Conservation (phyloP, 2,888 invertebrate species). For the Carterocephalus palaemon region DNA sequence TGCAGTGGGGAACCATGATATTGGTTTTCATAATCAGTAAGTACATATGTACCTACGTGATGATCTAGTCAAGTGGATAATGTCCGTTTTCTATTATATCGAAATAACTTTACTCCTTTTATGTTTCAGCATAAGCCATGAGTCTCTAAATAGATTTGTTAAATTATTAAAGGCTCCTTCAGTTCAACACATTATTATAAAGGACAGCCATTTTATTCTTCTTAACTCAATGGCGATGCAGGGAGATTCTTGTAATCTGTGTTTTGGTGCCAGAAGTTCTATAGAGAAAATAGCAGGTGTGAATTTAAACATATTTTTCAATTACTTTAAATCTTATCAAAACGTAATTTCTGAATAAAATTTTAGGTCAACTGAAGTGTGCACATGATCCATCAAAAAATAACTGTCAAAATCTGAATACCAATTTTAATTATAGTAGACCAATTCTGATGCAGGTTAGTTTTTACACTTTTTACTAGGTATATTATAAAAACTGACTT, state of each 20-base stretch:
- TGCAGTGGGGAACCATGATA: slow-evolving; percentile 96
- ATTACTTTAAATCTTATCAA: no score
- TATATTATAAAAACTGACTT: no score
- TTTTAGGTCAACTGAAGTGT: slow-evolving; percentile 57
- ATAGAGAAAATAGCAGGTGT: slow-evolving; percentile 81
- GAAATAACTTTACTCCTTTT: no score
- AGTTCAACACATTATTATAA: slow-evolving; percentile 84
- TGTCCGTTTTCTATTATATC: no score
- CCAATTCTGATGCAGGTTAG: slow-evolving; percentile 88
- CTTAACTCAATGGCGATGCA: slow-evolving; percentile 98
- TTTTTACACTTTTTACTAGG: background rate
- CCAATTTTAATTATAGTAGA: slow-evolving; percentile 81
- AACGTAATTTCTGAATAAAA: no score
- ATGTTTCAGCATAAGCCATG: slow-evolving; percentile 67
- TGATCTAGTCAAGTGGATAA: no score
- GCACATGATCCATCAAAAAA: slow-evolving; percentile 36
- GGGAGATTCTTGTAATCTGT: slow-evolving; percentile 93
- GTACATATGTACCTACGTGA: slow-evolving; percentile 35
- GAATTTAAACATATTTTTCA: slow-evolving; percentile 26
- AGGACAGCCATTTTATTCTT: slow-evolving; percentile 90
- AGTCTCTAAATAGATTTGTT: slow-evolving; percentile 83
- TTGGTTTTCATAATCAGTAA: slow-evolving; percentile 97
- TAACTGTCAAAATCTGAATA: slow-evolving; percentile 49
- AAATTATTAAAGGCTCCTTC: slow-evolving; percentile 85
- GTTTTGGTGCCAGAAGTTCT: slow-evolving; percentile 84